Evolutionary conservation across 2,797 vertebrate genomes (phyloP).

Genomic region (Netta rufina): DNA sequence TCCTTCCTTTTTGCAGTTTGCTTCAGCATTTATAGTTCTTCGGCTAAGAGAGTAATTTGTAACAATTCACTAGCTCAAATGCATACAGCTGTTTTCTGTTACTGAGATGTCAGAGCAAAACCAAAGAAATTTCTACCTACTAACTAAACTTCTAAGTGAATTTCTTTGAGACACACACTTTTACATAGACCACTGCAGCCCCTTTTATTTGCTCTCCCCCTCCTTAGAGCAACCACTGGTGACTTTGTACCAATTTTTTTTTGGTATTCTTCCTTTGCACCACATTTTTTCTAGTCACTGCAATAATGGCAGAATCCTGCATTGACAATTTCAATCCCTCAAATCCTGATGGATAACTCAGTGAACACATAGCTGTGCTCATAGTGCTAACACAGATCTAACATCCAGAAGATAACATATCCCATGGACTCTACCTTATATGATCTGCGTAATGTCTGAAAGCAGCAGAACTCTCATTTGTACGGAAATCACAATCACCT

Average conservation of each 20-base stretch:
- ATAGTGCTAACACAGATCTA: not conserved
- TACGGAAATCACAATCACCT: not conserved
- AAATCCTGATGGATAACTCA: rapidly evolving
- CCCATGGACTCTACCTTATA: not conserved
- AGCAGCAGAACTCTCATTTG: not conserved
- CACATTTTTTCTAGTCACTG: not conserved
- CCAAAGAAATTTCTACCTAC: not conserved
- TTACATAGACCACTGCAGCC: not conserved
- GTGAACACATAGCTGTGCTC: not conserved
- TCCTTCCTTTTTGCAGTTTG: not conserved
- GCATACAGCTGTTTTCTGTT: not conserved
- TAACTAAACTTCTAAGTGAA: not conserved
- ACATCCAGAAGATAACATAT: not conserved
- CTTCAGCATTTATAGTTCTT: not conserved
- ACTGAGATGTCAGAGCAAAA: not conserved
- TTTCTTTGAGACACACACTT: not conserved
- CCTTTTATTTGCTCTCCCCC: not conserved
- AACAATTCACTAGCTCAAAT: not conserved
- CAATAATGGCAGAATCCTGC: not conserved
- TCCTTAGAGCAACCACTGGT: not conserved
- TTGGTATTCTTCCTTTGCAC: not conserved
- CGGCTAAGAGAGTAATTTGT: not conserved
- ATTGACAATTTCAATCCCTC: not conserved
- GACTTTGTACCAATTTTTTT: not conserved
- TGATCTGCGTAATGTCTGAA: not conserved